Base-by-base conservation (phyloP, 1,140 invertebrate genomes). In the Cotesia vestalis region DNA sequence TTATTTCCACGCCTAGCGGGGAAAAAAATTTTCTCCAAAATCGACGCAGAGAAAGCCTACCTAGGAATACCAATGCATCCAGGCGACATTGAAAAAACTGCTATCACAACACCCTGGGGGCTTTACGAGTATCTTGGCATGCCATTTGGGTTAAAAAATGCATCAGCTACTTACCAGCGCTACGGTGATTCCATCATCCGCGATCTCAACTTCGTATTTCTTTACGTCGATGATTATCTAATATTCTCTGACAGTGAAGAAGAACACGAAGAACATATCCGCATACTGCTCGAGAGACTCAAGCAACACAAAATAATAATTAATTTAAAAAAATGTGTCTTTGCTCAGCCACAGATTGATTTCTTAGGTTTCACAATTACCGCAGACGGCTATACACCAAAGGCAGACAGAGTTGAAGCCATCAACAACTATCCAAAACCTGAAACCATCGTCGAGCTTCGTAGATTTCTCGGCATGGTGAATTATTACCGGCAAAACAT, bases 31-130 rank as follows among this genome's bases (percentile, higher is more conserved):
- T 87, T 88, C 67, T 74, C 79, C 3, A 74, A 78, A 0, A 64
- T 89, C 1, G 87, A 89, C 77, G 57, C 86, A 3, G 64, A 63
- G 0, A 76, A 74, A 17, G 87, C 86, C 0, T 89, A 85, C 73
- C 82, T 80, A 75, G 86, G 89, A 73, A 75, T 89, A 4, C 69
- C 73, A n/a, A 66, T 88, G 4, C 75, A 77, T n/a, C 20, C 70
- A 34, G 66, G 74, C 0, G 77, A 79, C 70, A 78, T 66, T 27
- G 51, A 76, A 4, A 87, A 86, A 68, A 86, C 86, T 2, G 83
- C 79, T 0, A 80, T 84, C 27, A 75, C 76, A 3, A 81, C 80
- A 1, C 76, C 72, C n/a, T 71, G 17, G 27, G 64, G 73, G 11
- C 38, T 60, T 40, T 74, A 73, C 74, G 20, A 82, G 68, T 83